Base-by-base conservation (phyloP, 2,888 invertebrate genomes). In the Polymixis flavicincta region DNA sequence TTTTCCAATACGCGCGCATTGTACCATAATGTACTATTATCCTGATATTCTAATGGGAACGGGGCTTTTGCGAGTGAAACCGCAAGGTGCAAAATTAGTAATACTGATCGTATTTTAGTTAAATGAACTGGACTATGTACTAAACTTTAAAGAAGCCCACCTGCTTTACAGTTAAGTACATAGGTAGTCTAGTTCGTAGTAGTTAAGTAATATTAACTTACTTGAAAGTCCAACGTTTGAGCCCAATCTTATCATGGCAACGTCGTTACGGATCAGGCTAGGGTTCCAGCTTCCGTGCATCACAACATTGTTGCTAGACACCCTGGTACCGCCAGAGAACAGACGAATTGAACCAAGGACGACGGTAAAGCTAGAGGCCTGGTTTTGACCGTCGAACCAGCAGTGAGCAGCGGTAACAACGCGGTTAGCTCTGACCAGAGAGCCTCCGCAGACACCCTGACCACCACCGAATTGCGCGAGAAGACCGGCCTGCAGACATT, bases 391-490 rank as follows among this genome's bases (percentile, higher is more conserved):
- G 66, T 94, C 94, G 22, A 73, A 89, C 94, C 94, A 94, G 83
- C 94, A 94, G 79, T 94, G 94, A 45, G 94, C 94, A 50, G 94
- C 94, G 0, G 93, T 94, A n/a, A 92, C n/a, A 5, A 93, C 85
- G 28, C 92, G 87, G 52, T 85, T 85, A 1, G 71, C 14, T 25
- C 73, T 89, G 48, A 94, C 13, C 0, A 94, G 79, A 5, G 93
- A 90, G 48, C 89, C 93, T 6, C 94, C 94, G 63, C 94, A 94
- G 1, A 93, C 84, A 45, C 89, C 92, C 6, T 84, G 85, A 11
- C 73, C 77, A 5, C 37, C 55, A 14, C 22, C 4, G 7, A 82
- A 60, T 1, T 67, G 42, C 13, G 45, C 69, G 28, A 87, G 37
- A 37, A 87, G 82, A 55, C 87, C 87, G 65, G 82, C 87, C 87